phyloP scores from a whole-genome alignment of 1,140 invertebrate genomes.

The Trichomalopsis sarcophagae region DNA sequence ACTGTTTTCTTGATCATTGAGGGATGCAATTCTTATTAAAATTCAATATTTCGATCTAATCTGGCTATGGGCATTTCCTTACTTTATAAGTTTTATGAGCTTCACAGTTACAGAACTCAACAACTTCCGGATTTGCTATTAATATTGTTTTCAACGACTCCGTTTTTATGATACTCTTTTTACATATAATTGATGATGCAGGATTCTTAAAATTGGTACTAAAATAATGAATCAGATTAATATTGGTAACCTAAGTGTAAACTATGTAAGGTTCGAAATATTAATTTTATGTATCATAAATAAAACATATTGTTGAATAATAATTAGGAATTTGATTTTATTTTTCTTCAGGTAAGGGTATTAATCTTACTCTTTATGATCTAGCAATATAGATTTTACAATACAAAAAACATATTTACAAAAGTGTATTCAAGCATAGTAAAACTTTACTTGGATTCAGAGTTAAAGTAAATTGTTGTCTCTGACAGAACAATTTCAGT shows the following conservation, averaged over 20 bases:
- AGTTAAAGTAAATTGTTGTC: background rate
- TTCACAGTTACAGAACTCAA: slow-evolving; percentile 65
- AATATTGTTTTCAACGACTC: slow-evolving; percentile 51
- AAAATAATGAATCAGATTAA: slow-evolving; percentile 6
- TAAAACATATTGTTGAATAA: background rate
- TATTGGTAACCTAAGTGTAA: background rate
- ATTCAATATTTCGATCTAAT: background rate
- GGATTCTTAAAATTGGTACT: background rate
- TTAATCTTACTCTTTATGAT: background rate
- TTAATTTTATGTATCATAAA: too few relatives aligned
- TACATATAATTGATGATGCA: background rate
- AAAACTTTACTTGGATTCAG: slow-evolving; percentile 24
- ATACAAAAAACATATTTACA: too few relatives aligned
- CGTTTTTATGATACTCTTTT: slow-evolving; percentile 50
- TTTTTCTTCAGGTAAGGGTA: background rate
- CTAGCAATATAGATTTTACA: too few relatives aligned
- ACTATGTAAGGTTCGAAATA: too few relatives aligned
- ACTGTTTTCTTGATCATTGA: slow-evolving; percentile 59
- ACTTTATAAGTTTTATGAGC: slow-evolving; percentile 59
- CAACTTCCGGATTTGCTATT: slow-evolving; percentile 54
- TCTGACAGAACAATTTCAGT: background rate
- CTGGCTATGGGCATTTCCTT: background rate
- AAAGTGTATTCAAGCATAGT: background rate
- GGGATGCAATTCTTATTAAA: too few relatives aligned
- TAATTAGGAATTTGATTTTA: background rate